A percentile compares a stretch with the other conserved stretches of the same genome.
phyloP scores from a whole-genome alignment of 2,113 vertebrate species.

The Patagioenas fasciata region DNA sequence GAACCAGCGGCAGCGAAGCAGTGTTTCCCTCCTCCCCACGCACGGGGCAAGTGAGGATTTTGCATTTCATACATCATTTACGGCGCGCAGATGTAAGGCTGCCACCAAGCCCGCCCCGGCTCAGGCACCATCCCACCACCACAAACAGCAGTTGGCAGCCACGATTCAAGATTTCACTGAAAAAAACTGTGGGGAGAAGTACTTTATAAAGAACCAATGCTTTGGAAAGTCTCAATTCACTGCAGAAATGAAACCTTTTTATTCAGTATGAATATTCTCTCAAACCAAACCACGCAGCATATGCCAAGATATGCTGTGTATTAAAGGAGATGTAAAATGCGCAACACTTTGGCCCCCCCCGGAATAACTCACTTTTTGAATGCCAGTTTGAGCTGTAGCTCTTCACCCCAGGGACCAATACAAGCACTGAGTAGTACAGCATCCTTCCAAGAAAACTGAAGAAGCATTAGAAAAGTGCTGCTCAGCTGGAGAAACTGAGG shows the following conservation, averaged over 20 bases:
- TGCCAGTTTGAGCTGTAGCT: not conserved
- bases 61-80: constrained; percentile 62
- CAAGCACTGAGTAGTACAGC: not conserved
- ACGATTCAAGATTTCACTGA: not conserved
- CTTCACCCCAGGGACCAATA: not conserved
- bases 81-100: not conserved
- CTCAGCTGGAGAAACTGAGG: not conserved
- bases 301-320: not conserved
- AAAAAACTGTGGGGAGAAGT: not conserved
- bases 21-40: not conserved
- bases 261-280: not conserved
- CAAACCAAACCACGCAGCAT: not conserved
- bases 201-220: not conserved
- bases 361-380: not conserved
- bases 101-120: not conserved
- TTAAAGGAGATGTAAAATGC: constrained; percentile 4
- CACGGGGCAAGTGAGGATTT: not conserved
- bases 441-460: not conserved
- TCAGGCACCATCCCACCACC: not conserved
- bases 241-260: constrained; percentile 1
- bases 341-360: not conserved
- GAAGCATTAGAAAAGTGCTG: not conserved
- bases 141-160: not conserved
- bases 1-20: not conserved
- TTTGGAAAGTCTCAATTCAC: not conserved